Evolutionary conservation across 2,113 vertebrate species (phyloP).

Genomic region (Antechinus stuartii): DNA sequence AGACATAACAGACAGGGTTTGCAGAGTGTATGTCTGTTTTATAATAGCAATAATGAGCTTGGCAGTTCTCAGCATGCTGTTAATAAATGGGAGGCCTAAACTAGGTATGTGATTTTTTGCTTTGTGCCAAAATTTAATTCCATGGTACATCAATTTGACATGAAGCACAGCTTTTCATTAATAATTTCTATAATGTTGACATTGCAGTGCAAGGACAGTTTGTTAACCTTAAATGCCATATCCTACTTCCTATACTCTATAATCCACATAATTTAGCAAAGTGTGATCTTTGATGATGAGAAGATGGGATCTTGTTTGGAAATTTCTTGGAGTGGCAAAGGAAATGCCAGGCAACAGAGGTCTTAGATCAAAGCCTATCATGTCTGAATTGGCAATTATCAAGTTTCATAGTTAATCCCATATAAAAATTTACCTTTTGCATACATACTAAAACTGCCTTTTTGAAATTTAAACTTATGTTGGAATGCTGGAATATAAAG

Average conservation of each 20-base stretch:
- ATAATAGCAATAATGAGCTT: constrained; percentile 31
- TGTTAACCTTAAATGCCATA: constrained; percentile 3
- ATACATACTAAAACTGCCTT: not conserved
- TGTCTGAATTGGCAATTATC: not conserved
- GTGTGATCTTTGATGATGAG: constrained; percentile 35
- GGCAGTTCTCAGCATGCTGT: constrained; percentile 19
- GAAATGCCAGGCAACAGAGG: not conserved
- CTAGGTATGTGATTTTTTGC: constrained; percentile 34
- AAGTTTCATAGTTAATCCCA: constrained; percentile 1
- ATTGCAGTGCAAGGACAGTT: not conserved
- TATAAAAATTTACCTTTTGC: not conserved
- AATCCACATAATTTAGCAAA: constrained; percentile 23
- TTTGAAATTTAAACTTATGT: not conserved
- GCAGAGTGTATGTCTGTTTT: not conserved
- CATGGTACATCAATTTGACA: constrained; percentile 48
- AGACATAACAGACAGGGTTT: not conserved
- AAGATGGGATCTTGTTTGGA: not conserved
- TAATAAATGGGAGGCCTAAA: constrained; percentile 9
- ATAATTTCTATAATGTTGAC: not conserved
- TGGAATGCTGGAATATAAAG: not conserved
- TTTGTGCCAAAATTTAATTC: constrained; percentile 46
- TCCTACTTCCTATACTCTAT: not conserved
- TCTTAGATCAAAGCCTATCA: constrained; percentile 17
- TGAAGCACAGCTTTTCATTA: constrained; percentile 34
- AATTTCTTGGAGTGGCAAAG: constrained; percentile 18